These are phyloP conservation scores for Coryphaenoides rupestris DNA, from an alignment of 2,113 vertebrate species.

Conservation along the genomic window DNA sequence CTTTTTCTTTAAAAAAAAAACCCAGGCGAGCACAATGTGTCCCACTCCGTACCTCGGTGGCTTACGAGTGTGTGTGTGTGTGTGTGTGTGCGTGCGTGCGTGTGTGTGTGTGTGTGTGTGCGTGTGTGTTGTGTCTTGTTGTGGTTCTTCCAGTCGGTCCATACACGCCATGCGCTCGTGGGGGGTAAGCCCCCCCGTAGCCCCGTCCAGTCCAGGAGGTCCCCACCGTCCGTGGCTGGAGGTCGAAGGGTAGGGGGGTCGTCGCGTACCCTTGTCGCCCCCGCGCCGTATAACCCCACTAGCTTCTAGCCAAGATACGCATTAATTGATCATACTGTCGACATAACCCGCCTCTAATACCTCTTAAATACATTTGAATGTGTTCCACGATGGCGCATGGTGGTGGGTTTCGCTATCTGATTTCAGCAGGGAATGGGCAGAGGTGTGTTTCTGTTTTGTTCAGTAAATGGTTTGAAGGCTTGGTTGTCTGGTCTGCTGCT, in stretches of 20 bases:
- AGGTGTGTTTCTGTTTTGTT: background rate
- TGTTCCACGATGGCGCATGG: background rate
- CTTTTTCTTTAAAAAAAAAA: constrained; percentile 6
- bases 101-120: too few relatives aligned
- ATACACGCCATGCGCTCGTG: constrained; percentile 81
- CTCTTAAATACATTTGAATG: background rate
- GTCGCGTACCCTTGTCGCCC: constrained; percentile 26
- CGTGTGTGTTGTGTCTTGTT: constrained; percentile 78
- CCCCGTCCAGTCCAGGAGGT: constrained; percentile 86
- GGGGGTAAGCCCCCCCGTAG: constrained; percentile 95
- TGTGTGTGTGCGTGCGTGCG: too few relatives aligned
- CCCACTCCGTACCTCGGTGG: constrained; percentile 13
- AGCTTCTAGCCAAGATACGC: too few relatives aligned
- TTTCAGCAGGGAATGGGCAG: background rate
- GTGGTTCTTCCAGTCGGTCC: constrained; percentile 85
- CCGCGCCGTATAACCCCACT: constrained; percentile 42
- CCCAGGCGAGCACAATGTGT: constrained; percentile 11
- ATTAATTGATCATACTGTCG: constrained; percentile 23
- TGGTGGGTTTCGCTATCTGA: background rate
- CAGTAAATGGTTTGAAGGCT: constrained; percentile 1
- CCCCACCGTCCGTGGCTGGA: constrained; percentile 81
- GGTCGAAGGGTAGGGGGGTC: constrained; percentile 89
- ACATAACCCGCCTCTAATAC: constrained; percentile 20
- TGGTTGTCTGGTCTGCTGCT: background rate
- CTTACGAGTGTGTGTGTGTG: constrained; percentile 46